Conservation (phyloP, 2,113 vertebrate species). For the Ornithorhynchus anatinus region DNA sequence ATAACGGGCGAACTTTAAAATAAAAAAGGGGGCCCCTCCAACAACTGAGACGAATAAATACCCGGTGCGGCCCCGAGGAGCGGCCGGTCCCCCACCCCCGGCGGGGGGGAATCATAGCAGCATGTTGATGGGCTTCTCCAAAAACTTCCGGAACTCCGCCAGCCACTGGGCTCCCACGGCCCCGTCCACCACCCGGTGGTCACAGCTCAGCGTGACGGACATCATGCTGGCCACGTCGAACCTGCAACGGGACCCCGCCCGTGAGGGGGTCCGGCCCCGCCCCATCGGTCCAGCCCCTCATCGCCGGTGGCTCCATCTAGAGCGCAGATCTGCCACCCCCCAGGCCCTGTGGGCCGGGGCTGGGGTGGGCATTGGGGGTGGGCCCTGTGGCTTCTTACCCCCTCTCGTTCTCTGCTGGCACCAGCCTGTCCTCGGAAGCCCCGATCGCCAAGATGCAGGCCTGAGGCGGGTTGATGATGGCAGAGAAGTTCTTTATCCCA, state of each 20-base stretch:
- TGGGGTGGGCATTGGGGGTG: no score
- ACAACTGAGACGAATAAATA: constrained; percentile 70
- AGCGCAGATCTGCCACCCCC: no score
- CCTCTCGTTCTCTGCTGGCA: constrained; percentile 94
- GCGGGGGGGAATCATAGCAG: constrained; percentile 77
- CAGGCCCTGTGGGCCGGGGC: no score
- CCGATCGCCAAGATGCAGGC: constrained; percentile 95
- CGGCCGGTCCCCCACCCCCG: no score
- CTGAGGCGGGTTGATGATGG: constrained; percentile 98
- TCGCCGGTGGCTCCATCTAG: no score
- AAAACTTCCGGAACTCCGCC: constrained; percentile 89
- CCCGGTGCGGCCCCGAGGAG: constrained; percentile 56
- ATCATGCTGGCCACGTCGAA: constrained; percentile 92
- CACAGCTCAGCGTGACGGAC: constrained; percentile 96
- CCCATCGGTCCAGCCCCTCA: no score
- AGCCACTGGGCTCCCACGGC: constrained; percentile 96
- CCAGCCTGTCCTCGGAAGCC: constrained; percentile 85
- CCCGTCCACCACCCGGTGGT: constrained; percentile 92
- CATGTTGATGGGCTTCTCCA: constrained; percentile 92
- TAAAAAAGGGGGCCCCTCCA: constrained; percentile 63
- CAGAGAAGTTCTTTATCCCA: constrained; percentile 98
- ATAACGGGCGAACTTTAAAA: constrained; percentile 73
- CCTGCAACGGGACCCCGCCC: no score
- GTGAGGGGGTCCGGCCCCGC: no score
- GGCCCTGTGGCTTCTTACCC: constrained; percentile 79